Evolutionary conservation across 2,888 invertebrate species (phyloP), one percentile per base, ranked within the genome.

Genomic region (Nemoura dubitans): DNA sequence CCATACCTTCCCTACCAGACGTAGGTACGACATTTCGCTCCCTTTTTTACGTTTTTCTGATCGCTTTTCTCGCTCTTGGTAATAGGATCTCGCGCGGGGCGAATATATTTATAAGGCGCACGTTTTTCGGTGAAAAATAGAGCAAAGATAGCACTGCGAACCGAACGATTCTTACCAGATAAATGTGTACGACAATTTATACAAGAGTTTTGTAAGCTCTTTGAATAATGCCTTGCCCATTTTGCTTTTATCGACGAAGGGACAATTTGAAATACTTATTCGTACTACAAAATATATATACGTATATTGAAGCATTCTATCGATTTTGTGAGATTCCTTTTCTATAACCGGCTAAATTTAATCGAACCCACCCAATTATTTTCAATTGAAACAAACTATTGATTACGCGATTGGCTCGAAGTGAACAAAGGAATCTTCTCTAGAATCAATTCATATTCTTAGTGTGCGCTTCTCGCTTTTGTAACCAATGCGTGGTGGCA

Each of bases 151-250:
- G 59, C 59, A 59, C 59, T 59, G 59, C 14, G 59, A 59, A 59
- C 21, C 14, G 59, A 59, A 59, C 59, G 59, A 59, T 59, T 59
- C 59, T 59, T 59, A 59, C 59, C 59, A 59, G 36, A 36, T 59
- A 59, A 21, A 59, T 59, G 59, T 59, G 59, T 59, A 59, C 59
- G 59, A 59, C 59, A 59, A 59, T 59, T 59, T 59, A 59, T 59
- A 59, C 59, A 59, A 59, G 59, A 59, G 59, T 59, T 59, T 59
- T 59, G 59, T 59, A 59, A 59, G 59, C 59, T 78, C 78, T 78
- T 78, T 78, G 78, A 78, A 78, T 78, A 59, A 59, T 59, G 59
- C 59, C 59, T 21, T 59, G 59, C 59, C 59, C 59, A 21, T 59
- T 59, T 59, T 59, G 14, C 59, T 59, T 59, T 10, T 21, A 59